Conservation (phyloP, 2,797 vertebrate species). For the Dromococcyx pavoninus region DNA sequence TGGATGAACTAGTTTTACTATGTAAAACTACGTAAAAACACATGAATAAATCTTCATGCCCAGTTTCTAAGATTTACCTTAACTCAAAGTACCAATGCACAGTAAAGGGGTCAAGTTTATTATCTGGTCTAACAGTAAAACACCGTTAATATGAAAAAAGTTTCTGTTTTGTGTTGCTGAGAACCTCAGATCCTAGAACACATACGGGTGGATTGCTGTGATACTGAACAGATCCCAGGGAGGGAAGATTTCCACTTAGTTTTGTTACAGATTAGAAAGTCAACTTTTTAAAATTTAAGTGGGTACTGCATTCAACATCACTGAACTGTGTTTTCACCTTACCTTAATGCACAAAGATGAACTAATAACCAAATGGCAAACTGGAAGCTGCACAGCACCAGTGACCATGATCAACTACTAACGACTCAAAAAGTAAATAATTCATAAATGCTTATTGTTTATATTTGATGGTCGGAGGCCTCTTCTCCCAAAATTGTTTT, state of each 20-base stretch:
- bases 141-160: background rate
- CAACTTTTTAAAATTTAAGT: background rate
- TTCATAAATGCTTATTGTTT: background rate
- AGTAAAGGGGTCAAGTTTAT: background rate
- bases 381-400: background rate
- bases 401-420: background rate
- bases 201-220: background rate
- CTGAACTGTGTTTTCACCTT: background rate
- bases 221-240: background rate
- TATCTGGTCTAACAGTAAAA: background rate
- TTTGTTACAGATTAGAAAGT: background rate
- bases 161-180: background rate
- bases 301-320: background rate
- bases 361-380: background rate
- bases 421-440: background rate
- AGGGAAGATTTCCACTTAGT: background rate
- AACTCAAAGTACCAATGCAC: background rate
- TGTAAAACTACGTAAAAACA: background rate
- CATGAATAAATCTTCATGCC: background rate
- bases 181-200: background rate
- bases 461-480: background rate
- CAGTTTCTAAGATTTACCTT: background rate
- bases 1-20: background rate
- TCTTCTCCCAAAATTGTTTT: background rate
- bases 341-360: background rate